Percentiles rank a stretch among this genome's conserved stretches.
Conservation (phyloP, 2,113 vertebrate genomes). For the Peromyscus leucopus region DNA sequence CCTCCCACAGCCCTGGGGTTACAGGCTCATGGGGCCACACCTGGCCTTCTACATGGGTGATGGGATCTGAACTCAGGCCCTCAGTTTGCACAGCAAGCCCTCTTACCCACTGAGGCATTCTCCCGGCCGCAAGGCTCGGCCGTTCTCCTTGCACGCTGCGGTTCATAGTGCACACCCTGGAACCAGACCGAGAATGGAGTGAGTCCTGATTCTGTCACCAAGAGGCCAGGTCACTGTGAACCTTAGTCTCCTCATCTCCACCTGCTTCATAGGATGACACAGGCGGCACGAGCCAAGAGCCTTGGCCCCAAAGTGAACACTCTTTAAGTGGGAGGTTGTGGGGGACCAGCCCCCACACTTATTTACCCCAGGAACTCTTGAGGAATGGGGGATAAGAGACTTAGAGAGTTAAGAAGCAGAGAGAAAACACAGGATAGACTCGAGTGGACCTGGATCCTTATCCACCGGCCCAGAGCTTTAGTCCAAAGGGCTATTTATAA, state of each 20-base stretch:
- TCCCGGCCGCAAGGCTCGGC: neutral
- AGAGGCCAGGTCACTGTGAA: neutral
- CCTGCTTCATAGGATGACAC: neutral
- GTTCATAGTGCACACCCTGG: neutral
- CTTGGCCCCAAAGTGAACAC: neutral
- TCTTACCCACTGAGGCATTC: neutral
- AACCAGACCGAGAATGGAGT: neutral
- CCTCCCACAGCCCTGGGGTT: neutral
- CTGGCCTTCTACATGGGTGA: neutral
- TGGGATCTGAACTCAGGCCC: neutral
- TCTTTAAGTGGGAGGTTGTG: neutral
- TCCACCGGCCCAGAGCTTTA: no score
- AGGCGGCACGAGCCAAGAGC: neutral
- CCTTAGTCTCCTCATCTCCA: neutral
- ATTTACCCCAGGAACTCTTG: no score
- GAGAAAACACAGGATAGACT: no score
- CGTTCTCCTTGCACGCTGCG: neutral
- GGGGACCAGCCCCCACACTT: no score
- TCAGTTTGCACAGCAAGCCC: neutral
- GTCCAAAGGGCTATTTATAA: no score
- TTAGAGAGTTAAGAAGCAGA: no score
- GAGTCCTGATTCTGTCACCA: neutral
- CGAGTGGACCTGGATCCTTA: no score
- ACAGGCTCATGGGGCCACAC: no score
- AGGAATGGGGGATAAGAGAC: no score